Conservation (phyloP, 1,140 invertebrate genomes). For the Phthorimaea operculella region DNA sequence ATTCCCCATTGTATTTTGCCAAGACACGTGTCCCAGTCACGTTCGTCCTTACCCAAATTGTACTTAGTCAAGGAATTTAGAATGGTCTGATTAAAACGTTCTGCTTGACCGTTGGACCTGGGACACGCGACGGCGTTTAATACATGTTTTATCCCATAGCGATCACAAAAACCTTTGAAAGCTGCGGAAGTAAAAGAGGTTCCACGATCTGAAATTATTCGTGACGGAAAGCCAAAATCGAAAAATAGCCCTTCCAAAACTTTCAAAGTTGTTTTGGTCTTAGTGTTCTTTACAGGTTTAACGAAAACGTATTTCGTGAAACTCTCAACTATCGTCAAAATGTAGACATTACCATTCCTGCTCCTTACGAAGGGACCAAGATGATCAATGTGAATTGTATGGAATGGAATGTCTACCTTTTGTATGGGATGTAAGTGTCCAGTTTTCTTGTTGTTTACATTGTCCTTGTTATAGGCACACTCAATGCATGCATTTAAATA, state of each 20-base stretch:
- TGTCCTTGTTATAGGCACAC: conserved; percentile 27
- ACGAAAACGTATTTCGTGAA: conserved; percentile 25
- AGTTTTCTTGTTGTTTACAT: conserved; percentile 6
- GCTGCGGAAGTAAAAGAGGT: conserved; percentile 20
- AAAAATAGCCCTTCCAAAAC: conserved; percentile 19
- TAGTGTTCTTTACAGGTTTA: conserved; percentile 18
- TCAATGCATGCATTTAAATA: conserved; percentile 25
- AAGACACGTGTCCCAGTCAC: conserved; percentile 20
- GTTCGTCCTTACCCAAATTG: conserved; percentile 16
- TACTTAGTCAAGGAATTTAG: conserved; percentile 16
- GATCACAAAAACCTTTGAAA: conserved; percentile 21
- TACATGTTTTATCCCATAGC: conserved; percentile 22
- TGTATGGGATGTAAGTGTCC: conserved; percentile 18
- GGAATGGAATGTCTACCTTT: conserved; percentile 17
- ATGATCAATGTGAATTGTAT: conserved; percentile 24
- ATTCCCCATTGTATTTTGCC: conserved; percentile 22
- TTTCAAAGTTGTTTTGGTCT: conserved; percentile 20
- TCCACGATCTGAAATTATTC: conserved; percentile 21
- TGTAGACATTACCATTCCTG: conserved; percentile 14
- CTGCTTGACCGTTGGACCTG: conserved; percentile 21
- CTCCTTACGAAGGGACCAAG: conserved; percentile 22
- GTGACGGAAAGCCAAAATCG: conserved; percentile 19
- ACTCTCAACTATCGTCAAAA: conserved; percentile 22
- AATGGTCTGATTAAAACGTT: conserved; percentile 22
- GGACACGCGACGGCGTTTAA: conserved; percentile 25